Evolutionary conservation across 2,888 invertebrate genomes (phyloP).

Genomic region (Resseliella maxima): DNA sequence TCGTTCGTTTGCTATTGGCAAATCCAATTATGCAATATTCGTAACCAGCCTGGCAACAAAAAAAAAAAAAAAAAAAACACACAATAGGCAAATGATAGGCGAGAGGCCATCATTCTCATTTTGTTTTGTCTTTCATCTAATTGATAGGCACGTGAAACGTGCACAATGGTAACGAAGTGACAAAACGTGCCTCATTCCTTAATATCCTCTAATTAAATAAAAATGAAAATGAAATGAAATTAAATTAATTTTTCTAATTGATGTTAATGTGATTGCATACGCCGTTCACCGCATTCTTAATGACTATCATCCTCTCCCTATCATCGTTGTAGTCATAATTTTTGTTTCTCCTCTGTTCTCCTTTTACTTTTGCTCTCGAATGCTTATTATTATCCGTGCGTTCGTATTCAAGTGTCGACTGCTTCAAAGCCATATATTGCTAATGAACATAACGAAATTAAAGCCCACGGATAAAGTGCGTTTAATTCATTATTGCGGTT

Average conservation of each 20-base stretch:
- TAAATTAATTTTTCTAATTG: conserved; percentile 51
- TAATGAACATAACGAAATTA: conserved; percentile 6
- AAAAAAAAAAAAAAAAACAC: neutral
- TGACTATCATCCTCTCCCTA: neutral
- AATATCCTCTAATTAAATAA: conserved; percentile 10
- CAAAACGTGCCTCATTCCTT: conserved; percentile 1
- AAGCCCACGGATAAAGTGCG: neutral
- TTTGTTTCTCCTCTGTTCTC: neutral
- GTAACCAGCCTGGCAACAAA: neutral
- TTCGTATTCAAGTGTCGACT: neutral
- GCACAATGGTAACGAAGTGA: neutral
- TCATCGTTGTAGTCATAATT: no score
- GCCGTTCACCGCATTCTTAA: neutral
- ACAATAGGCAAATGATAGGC: no score
- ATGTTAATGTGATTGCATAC: conserved; percentile 38
- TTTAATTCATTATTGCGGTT: conserved; percentile 7
- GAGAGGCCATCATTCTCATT: neutral
- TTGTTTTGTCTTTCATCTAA: no score
- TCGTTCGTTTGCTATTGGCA: conserved; percentile 22
- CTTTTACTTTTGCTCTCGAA: neutral
- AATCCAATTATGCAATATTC: neutral
- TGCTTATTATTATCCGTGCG: neutral
- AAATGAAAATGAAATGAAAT: conserved; percentile 31
- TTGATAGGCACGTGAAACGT: neutral
- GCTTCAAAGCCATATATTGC: neutral